These are phyloP conservation scores for Drosophila simulans DNA, from an alignment of 1,140 invertebrate species.

Conservation along the genomic window DNA sequence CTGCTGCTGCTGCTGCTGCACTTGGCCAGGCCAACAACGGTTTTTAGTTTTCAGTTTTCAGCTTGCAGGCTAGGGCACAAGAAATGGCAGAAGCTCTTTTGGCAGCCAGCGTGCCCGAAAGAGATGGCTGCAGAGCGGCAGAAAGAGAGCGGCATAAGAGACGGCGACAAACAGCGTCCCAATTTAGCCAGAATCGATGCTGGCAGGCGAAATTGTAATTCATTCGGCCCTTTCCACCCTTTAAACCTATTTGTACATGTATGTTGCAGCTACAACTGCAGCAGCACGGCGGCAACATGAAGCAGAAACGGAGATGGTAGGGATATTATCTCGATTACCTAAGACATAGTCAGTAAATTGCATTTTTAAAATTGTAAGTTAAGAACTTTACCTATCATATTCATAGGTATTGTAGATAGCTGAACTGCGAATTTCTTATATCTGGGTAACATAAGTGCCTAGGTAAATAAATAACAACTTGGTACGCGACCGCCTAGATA, in stretches of 20 bases:
- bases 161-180: slow-evolving; percentile 30
- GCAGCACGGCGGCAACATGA: slow-evolving; percentile 11
- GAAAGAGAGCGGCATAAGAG: slow-evolving; percentile 20
- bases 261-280: slow-evolving; percentile 8
- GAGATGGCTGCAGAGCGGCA: slow-evolving; percentile 12
- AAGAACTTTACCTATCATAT: background rate
- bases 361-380: background rate
- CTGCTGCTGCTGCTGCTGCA: slow-evolving; percentile 36
- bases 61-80: slow-evolving; percentile 21
- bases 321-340: background rate
- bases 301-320: background rate
- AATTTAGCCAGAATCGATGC: slow-evolving; percentile 61
- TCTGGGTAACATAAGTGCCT: background rate
- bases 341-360: background rate
- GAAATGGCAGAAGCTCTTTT: slow-evolving; percentile 28
- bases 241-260: background rate
- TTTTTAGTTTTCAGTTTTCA: slow-evolving; percentile 9
- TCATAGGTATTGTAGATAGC: too few relatives aligned
- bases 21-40: slow-evolving; percentile 31
- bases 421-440: background rate
- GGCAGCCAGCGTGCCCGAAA: slow-evolving; percentile 32
- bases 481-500: slow-evolving; percentile 1
- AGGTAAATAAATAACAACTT: background rate
- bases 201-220: slow-evolving; percentile 57
- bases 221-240: slow-evolving; percentile 26